Evolutionary conservation across 2,113 vertebrate genomes (phyloP).

Genomic region (Pelvicachromis taeniatus): DNA sequence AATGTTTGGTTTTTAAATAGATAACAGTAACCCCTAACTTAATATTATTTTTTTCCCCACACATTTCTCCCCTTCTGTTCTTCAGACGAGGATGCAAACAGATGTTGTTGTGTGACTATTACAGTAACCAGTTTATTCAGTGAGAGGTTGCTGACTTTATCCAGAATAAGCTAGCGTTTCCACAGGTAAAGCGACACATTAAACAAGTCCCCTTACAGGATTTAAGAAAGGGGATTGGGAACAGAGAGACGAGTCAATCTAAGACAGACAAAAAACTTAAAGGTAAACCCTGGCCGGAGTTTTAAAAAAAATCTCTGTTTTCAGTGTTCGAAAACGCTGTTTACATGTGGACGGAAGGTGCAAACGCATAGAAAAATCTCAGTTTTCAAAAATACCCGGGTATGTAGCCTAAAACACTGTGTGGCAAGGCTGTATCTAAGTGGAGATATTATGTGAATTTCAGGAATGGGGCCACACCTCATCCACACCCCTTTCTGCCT

Average conservation of each 20-base stretch:
- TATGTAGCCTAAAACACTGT: too few species aligned
- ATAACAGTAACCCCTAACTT: neutral
- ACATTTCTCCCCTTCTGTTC: neutral
- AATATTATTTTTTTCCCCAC: neutral
- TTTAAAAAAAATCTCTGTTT: too few species aligned
- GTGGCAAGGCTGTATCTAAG: too few species aligned
- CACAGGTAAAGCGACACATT: constrained; percentile 52
- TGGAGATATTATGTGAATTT: too few species aligned
- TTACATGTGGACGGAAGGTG: too few species aligned
- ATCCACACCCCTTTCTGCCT: too few species aligned
- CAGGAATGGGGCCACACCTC: too few species aligned
- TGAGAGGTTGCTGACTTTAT: neutral
- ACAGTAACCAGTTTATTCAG: neutral
- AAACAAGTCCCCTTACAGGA: neutral
- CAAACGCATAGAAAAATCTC: too few species aligned
- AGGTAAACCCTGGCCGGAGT: neutral
- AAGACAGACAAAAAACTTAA: neutral
- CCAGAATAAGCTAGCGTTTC: neutral
- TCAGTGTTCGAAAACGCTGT: too few species aligned
- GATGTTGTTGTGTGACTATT: neutral
- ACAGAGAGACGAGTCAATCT: neutral
- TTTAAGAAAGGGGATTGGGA: neutral
- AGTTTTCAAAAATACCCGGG: too few species aligned
- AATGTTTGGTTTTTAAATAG: neutral
- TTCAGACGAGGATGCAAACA: neutral